Conservation (phyloP, 2,113 vertebrate species). For the Boulengeromyrus knoepffleri region DNA sequence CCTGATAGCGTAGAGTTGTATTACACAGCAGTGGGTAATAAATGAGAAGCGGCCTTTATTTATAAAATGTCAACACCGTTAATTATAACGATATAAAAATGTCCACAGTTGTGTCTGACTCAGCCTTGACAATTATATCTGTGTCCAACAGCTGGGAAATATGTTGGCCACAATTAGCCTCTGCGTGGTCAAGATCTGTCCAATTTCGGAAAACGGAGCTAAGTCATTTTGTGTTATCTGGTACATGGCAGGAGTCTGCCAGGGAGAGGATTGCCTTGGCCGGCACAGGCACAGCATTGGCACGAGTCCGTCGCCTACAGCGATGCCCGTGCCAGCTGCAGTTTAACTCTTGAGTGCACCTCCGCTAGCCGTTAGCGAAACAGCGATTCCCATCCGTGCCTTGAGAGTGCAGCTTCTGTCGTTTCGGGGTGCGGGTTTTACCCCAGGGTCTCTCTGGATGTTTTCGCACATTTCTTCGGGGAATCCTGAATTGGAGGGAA, state of each 20-base stretch:
- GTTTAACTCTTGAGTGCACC: not conserved
- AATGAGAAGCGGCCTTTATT: not conserved
- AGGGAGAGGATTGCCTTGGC: conserved; percentile 22
- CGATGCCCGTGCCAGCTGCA: conserved; percentile 19
- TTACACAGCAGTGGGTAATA: not conserved
- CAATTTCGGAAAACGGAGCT: conserved; percentile 25
- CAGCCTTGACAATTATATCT: conserved; percentile 24
- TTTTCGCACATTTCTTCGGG: not conserved
- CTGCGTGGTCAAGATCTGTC: conserved; percentile 26
- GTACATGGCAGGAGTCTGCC: conserved; percentile 40
- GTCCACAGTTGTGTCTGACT: conserved; percentile 17
- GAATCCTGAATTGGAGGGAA: not conserved
- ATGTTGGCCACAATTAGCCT: conserved; percentile 28
- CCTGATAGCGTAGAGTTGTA: not conserved
- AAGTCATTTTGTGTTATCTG: conserved; percentile 30
- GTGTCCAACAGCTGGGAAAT: conserved; percentile 24
- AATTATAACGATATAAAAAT: conserved; percentile 7
- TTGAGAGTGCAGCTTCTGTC: not conserved
- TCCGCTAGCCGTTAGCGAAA: not conserved
- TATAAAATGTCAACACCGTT: not conserved
- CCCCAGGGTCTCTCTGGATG: not conserved
- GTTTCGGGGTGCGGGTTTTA: not conserved
- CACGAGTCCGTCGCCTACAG: conserved; percentile 17
- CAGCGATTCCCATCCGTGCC: not conserved
- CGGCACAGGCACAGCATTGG: conserved; percentile 20